Evolutionary conservation across 2,888 invertebrate species (phyloP), one percentile per base, ranked within the genome.

Genomic region (Luffia ferchaultella): DNA sequence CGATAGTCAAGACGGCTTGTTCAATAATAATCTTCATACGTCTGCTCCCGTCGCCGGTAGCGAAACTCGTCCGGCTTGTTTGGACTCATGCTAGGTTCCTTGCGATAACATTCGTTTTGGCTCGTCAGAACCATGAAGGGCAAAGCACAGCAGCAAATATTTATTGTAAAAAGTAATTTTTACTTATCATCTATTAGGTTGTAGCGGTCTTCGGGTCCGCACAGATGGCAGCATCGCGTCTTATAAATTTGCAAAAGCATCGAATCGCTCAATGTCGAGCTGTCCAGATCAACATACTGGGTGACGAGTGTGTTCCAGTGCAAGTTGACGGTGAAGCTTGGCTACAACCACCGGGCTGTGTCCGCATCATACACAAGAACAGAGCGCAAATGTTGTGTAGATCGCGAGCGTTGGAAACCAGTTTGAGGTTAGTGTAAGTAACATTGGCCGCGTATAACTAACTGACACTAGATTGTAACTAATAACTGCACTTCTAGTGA

Each of bases 301-400:
- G 94, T 16, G 93, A 93, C 46, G 97, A 90, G 77, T 93, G 96
- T 48, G 95, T 97, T 16, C 97, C 97, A 0, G 94, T 97, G 49
- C 95, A 95, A 80, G 97, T 97, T 42, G 98, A 98, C 68, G 98
- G 98, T 0, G 98, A 98, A 75, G 97, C 98, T 1, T 98, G 98
- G 98, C 87, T 97, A 42, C 98, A 98, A 73, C 96, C 96, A 0
- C 97, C 98, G 0, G 98, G 98, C 41, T 95, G 96, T 69, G 96
- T 98, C 59, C 87, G 96, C 51, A 97, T 98, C 59, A 90, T 96
- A 59, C 98, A 98, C 76, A 98, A 98, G 82, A 98, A 98, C 78
- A 87, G 97, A 50, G 96, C 97, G 68, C 97, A 97, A 83, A 96
- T 98, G 94, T 83, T 98, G 18, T 95, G 95, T 66, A 86, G 97